These are phyloP conservation scores for Torymus auratus DNA, from an alignment of 2,888 invertebrate species.

Conservation along the genomic window DNA sequence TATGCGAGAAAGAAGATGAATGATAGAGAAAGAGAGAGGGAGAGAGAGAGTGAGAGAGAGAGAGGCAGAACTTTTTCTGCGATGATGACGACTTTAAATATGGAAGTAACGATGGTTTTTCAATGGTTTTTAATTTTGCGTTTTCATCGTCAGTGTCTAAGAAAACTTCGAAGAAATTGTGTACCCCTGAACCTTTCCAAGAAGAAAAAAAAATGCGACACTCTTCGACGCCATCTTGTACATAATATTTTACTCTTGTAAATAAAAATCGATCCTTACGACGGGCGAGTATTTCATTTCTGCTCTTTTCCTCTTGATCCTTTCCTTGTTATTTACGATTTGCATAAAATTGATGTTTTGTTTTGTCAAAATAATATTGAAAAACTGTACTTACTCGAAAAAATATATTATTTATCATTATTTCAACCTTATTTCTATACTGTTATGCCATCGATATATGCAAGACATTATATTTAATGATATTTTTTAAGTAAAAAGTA, in stretches of 20 bases:
- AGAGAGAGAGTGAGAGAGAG: neutral
- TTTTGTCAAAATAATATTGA: too few relatives aligned
- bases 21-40: constrained; percentile 6
- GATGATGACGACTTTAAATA: constrained; percentile 15
- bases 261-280: constrained; percentile 74
- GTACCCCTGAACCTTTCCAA: constrained; percentile 57
- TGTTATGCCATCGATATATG: too few relatives aligned
- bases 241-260: constrained; percentile 77
- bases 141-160: constrained; percentile 49
- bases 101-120: constrained; percentile 39
- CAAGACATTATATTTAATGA: too few relatives aligned
- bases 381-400: too few relatives aligned
- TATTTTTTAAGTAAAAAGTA: too few relatives aligned
- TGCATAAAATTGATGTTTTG: too few relatives aligned
- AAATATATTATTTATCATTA: too few relatives aligned
- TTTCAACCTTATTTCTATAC: too few relatives aligned
- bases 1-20: neutral
- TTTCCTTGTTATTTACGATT: too few relatives aligned
- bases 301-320: too few relatives aligned
- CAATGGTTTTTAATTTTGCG: constrained; percentile 43
- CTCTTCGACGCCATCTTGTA: constrained; percentile 72
- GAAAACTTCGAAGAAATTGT: constrained; percentile 53
- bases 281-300: constrained; percentile 40
- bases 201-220: constrained; percentile 48
- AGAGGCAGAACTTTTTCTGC: neutral